phyloP scores from a whole-genome alignment of 2,797 vertebrate species.

The Ceryle rudis region DNA sequence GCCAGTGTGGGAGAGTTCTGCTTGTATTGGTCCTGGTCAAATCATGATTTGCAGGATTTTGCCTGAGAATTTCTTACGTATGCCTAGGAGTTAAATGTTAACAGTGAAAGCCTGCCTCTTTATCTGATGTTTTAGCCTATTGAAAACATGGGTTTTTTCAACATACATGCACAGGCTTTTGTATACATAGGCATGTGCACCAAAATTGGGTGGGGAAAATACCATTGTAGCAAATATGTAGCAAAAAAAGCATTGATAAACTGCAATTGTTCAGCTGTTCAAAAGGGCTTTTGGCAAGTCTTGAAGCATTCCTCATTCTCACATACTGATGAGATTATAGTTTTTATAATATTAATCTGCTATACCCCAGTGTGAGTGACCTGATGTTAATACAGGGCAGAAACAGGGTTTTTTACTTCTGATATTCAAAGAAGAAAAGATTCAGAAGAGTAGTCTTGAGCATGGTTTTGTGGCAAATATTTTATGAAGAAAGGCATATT shows the following conservation, averaged over 20 bases:
- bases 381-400: neutral
- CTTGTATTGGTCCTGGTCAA: neutral
- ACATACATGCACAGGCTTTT: rapidly evolving
- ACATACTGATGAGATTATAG: too few species aligned
- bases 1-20: neutral
- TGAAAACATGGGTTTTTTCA: neutral
- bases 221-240: neutral
- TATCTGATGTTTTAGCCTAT: neutral
- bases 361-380: neutral
- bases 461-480: neutral
- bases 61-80: neutral
- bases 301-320: neutral
- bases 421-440: neutral
- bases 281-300: neutral
- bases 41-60: neutral
- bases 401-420: neutral
- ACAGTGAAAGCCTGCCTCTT: neutral
- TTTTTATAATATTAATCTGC: neutral
- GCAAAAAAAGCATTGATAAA: neutral
- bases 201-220: neutral
- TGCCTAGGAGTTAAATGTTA: neutral
- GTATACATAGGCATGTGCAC: too few species aligned
- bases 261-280: neutral
- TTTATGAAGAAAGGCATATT: neutral
- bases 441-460: neutral